Base-by-base conservation (phyloP, 2,113 vertebrate genomes). In the Taurulus bubalis region DNA sequence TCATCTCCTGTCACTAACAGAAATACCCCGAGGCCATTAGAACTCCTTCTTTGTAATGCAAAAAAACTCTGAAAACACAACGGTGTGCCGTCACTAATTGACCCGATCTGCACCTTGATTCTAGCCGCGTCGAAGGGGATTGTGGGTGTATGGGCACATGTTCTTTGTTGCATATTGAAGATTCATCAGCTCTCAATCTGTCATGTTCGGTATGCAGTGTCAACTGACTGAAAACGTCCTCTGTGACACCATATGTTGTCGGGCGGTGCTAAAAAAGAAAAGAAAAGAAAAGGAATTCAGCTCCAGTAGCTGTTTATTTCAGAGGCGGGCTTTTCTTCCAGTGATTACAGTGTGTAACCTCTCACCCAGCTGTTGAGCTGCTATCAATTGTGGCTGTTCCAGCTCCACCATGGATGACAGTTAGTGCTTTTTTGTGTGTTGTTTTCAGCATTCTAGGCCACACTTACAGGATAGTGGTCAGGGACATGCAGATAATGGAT, bases 261-360 rank as follows among this genome's bases (percentile, higher is more conserved):
- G 6, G 5, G 45, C 2, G 7, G 75, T 67, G 79, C 85, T 81
- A 76, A 80, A 91, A 84, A 60, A n/a, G 2, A n/a, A 34, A 4
- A 53, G 1, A 22, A 56, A 63, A n/a, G 36, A 10, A 9, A 40
- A 12, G 38, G 12, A 38, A 65, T 8, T n/a, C 15, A 8, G 47
- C 76, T 69, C 26, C 49, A 69, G 87, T 67, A 83, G 83, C 76
- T 87, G 85, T 86, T 86, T 82, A 80, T 89, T 88, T 90, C 77
- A 85, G 80, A 80, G 82, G 75, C 45, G 9, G 78, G 76, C 87
- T 73, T 34, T 79, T 84, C 85, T 84, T 81, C 58, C 71, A 77
- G 76, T 73, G 81, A 88, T 91, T 91, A 86, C 71, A 76, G 71
- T 30, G 79, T 76, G 80, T 80, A 86, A 88, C 88, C 87, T 92